Conservation (phyloP, 2,113 vertebrate species). For the Cebus imitator region DNA sequence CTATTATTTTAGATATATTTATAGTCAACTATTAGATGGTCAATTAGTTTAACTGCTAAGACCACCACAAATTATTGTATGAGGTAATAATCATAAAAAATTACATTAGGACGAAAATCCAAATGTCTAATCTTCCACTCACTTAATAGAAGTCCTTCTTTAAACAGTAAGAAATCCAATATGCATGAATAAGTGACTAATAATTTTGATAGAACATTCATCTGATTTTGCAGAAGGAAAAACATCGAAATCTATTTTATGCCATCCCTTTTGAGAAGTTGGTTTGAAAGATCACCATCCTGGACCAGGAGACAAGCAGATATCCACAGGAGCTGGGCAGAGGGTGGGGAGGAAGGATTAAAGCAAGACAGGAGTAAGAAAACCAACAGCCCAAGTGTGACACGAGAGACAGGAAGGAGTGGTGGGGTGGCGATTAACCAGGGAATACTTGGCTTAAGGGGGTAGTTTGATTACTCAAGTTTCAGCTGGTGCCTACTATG, state of each 20-base stretch:
- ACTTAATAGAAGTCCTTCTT: background rate
- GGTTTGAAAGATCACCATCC: background rate
- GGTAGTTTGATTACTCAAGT: rapidly evolving
- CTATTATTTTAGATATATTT: background rate
- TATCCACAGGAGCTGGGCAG: no score
- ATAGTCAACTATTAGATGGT: background rate
- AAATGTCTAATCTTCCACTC: background rate
- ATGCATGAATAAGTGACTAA: background rate
- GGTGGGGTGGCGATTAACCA: rapidly evolving
- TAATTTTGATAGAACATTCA: background rate
- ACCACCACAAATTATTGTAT: background rate
- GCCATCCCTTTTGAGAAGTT: background rate
- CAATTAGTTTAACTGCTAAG: background rate
- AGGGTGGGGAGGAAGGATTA: no score
- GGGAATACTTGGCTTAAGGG: rapidly evolving
- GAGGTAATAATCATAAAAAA: background rate
- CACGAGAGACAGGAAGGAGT: no score
- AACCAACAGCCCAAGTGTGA: background rate
- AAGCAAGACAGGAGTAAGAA: background rate
- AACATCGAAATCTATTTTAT: background rate
- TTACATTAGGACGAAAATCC: background rate
- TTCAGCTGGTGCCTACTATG: rapidly evolving
- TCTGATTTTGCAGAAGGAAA: background rate
- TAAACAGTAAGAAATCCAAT: background rate
- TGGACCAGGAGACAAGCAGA: background rate